Conservation (phyloP, 2,888 invertebrate species). For the Xestoiulus laeticollis region DNA sequence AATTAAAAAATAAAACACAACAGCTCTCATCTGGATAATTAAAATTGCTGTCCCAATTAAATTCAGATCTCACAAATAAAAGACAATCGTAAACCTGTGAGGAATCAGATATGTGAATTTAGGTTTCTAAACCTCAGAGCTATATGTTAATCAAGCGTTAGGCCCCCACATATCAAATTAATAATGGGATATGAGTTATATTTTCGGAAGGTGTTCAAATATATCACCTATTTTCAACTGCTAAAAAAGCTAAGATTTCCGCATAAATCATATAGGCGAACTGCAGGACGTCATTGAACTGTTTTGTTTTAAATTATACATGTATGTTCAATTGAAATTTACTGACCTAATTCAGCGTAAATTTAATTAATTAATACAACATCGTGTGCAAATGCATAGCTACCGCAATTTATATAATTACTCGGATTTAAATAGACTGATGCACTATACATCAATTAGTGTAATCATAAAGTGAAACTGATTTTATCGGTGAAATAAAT, state of each 20-base stretch:
- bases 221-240: background rate
- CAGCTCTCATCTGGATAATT: background rate
- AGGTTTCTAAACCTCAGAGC: background rate
- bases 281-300: background rate
- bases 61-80: background rate
- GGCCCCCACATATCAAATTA: background rate
- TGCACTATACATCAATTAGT: background rate
- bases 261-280: background rate
- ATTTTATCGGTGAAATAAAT: background rate
- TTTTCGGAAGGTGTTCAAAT: background rate
- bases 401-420: background rate
- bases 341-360: background rate
- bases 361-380: background rate
- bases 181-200: background rate
- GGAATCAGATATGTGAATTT: background rate
- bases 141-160: background rate
- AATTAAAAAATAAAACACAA: background rate
- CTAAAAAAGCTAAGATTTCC: background rate
- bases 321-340: background rate
- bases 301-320: background rate
- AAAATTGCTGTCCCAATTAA: constrained; percentile 5
- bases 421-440: background rate
- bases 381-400: background rate
- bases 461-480: background rate
- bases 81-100: background rate